Conservation (phyloP, 2,113 vertebrate species). For the Hepsetus odoe region DNA sequence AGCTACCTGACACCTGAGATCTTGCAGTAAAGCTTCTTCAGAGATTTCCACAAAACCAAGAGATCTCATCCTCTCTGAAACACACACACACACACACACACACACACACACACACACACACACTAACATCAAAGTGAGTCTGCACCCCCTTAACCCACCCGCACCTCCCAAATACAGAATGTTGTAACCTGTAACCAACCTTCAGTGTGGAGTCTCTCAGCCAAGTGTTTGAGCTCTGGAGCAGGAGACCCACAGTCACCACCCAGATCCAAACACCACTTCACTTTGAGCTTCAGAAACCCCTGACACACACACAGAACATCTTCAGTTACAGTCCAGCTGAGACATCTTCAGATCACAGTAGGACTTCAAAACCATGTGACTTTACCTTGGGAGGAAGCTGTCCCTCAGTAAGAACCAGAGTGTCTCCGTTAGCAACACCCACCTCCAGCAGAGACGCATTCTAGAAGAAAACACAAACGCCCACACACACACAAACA, state of each 20-base stretch:
- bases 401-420: slow-evolving; percentile 85
- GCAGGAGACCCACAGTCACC: not conserved
- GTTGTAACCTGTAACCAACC: slow-evolving; percentile 65
- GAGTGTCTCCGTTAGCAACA: slow-evolving; percentile 84
- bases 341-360: not conserved
- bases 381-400: slow-evolving; percentile 83
- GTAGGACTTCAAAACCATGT: not conserved
- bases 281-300: slow-evolving; percentile 84
- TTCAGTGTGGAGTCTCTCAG: slow-evolving; percentile 61
- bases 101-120: not conserved
- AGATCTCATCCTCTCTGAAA: slow-evolving; percentile 61
- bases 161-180: too few relatives aligned
- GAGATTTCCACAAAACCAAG: slow-evolving; percentile 85
- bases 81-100: slow-evolving; percentile 1
- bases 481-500: not conserved
- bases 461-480: slow-evolving; percentile 68
- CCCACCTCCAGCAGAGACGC: slow-evolving; percentile 83
- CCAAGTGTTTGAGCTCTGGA: slow-evolving; percentile 53
- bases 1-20: slow-evolving; percentile 90
- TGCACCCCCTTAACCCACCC: not conserved
- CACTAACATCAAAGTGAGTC: too few relatives aligned
- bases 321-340: not conserved
- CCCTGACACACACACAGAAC: slow-evolving; percentile 72
- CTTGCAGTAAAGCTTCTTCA: slow-evolving; percentile 81
- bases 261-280: slow-evolving; percentile 72